phyloP scores from a whole-genome alignment of 2,113 vertebrate genomes.

The Synchiropus splendidus region DNA sequence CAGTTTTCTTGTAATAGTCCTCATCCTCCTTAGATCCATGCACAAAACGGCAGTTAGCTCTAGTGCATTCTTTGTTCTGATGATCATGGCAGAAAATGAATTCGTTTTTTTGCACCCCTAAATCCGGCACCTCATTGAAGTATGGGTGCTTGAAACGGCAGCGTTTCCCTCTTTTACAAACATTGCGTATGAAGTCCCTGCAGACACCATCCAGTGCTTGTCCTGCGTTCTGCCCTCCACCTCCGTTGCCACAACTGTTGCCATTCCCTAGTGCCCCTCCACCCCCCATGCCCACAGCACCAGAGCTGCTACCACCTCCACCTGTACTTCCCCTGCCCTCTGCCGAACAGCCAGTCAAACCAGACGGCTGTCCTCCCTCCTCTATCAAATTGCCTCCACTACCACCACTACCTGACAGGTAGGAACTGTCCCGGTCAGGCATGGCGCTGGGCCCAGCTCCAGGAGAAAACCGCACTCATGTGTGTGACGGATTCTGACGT shows the following conservation, averaged over 20 bases:
- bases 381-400: slow-evolving; percentile 51
- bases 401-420: slow-evolving; percentile 68
- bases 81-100: slow-evolving; percentile 98
- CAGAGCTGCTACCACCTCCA: slow-evolving; percentile 40
- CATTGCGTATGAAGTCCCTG: slow-evolving; percentile 90
- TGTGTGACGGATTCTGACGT: slow-evolving; percentile 32
- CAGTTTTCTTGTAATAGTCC: slow-evolving; percentile 92
- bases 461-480: slow-evolving; percentile 62
- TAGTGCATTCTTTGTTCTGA: slow-evolving; percentile 93
- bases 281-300: slow-evolving; percentile 60
- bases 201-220: slow-evolving; percentile 77
- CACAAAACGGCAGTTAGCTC: slow-evolving; percentile 89
- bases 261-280: slow-evolving; percentile 66
- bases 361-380: slow-evolving; percentile 55
- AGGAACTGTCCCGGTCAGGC: slow-evolving; percentile 84
- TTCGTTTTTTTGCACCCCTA: slow-evolving; percentile 93
- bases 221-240: slow-evolving; percentile 44
- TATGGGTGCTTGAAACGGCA: slow-evolving; percentile 94
- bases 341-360: slow-evolving; percentile 44
- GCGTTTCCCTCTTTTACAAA: slow-evolving; percentile 91
- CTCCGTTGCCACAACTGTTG: slow-evolving; percentile 66
- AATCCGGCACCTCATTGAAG: slow-evolving; percentile 85
- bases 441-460: slow-evolving; percentile 68
- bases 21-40: slow-evolving; percentile 95
- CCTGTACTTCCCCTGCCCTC: slow-evolving; percentile 56